Evolutionary conservation across 2,888 invertebrate genomes (phyloP), one percentile per base, ranked within the genome.

Genomic region (Brachypterus glaber): DNA sequence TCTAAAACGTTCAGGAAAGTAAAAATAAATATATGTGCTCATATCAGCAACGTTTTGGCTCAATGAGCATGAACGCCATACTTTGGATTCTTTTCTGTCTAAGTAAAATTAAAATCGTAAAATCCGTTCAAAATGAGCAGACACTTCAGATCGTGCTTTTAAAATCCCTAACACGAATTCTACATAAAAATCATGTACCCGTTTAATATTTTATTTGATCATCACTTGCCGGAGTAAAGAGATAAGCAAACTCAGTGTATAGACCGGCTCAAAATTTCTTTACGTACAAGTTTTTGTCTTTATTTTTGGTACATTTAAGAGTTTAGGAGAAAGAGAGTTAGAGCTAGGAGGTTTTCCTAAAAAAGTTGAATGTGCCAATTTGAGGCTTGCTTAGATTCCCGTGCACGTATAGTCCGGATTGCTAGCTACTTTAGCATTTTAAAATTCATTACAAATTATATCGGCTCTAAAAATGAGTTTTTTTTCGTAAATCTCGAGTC

Each of bases 391-490:
- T 51, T 42, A 48, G 49, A 64, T 63, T 63, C 64, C n/a, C 40
- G 51, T 50, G 58, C 65, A 65, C 65, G 65, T 65, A 57, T 60
- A 52, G 50, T 52, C 55, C 50, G 62, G 62, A 63, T 63, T 62
- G 63, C 59, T 53, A 58, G 60, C 60, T 57, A 61, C 59, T 59
- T 54, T 57, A 53, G 56, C 60, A 54, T 59, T 63, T 62, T 61
- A 60, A 64, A 63, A 64, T 65, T 65, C 64, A 64, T 65, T 64
- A 63, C 58, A 60, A 62, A 63, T 62, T 62, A 62, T 60, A 62
- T 63, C 62, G 60, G 58, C 60, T 60, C 62, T 62, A 62, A 63
- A 62, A 63, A 63, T 57, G 59, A 53, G 53, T 54, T 50, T 57
- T 59, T 55, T 54, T 37, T 26, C 36, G 31, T 32, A n/a, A n/a